Conservation (phyloP, 2,888 invertebrate species). For the Orthonychiurus folsomi region DNA sequence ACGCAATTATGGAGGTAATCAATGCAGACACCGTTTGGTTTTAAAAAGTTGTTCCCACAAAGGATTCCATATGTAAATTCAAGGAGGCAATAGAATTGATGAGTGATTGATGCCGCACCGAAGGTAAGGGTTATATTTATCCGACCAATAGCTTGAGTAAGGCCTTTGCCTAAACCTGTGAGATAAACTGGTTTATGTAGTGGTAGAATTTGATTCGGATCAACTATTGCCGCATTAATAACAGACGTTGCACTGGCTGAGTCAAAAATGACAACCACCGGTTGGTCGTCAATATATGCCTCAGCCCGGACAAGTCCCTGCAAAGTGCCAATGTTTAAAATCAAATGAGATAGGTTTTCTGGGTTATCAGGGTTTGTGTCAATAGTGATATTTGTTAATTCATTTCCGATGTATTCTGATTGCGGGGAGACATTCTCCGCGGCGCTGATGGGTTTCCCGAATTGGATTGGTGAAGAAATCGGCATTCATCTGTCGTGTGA, state of each 20-base stretch:
- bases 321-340: too few species aligned
- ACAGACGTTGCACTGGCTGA: not conserved
- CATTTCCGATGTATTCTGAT: too few species aligned
- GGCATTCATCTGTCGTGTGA: too few species aligned
- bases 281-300: not conserved
- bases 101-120: not conserved
- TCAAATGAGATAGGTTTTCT: too few species aligned
- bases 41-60: not conserved
- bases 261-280: not conserved
- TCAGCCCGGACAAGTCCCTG: not conserved
- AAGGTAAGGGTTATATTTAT: not conserved
- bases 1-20: not conserved
- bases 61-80: not conserved
- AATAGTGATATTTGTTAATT: too few species aligned
- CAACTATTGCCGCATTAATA: not conserved
- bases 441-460: too few species aligned
- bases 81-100: not conserved
- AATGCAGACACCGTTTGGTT: not conserved
- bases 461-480: too few species aligned
- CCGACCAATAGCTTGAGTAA: not conserved
- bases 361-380: too few species aligned
- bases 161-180: not conserved
- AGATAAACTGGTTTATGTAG: not conserved
- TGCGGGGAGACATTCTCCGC: too few species aligned
- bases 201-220: not conserved